Conservation (phyloP, 2,113 vertebrate genomes). For the Loxodonta africana region DNA sequence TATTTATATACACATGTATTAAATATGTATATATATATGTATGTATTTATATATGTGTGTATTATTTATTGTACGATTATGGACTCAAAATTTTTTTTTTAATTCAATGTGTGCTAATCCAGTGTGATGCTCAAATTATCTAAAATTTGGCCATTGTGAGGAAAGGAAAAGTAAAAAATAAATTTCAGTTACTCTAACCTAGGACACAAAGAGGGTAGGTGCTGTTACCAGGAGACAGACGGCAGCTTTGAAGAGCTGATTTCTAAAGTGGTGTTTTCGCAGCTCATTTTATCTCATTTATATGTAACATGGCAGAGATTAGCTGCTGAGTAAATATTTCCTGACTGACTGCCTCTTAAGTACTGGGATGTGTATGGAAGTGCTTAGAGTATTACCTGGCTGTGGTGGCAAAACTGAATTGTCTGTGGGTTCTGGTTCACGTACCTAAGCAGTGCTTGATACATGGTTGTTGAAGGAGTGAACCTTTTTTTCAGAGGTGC, state of each 20-base stretch:
- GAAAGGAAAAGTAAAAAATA: background rate
- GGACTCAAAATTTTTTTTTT: background rate
- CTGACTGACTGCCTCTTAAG: background rate
- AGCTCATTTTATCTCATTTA: background rate
- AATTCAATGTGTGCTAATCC: background rate
- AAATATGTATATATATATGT: too few relatives aligned
- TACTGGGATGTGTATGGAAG: background rate
- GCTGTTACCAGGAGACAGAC: background rate
- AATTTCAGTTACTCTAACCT: background rate
- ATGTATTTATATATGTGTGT: fast-evolving
- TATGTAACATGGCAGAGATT: background rate
- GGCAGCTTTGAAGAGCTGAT: background rate
- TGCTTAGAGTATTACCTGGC: background rate
- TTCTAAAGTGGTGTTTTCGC: background rate
- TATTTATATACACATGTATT: too few relatives aligned
- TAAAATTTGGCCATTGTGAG: background rate
- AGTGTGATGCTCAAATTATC: background rate
- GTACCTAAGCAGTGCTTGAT: background rate
- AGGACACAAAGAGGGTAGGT: background rate
- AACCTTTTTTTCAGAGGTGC: background rate
- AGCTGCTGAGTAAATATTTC: background rate
- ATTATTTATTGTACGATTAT: fast-evolving
- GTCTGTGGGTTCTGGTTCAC: background rate
- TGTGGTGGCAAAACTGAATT: background rate
- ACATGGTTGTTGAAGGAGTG: background rate